Conservation (phyloP, 2,797 vertebrate species). For the Huso huso region DNA sequence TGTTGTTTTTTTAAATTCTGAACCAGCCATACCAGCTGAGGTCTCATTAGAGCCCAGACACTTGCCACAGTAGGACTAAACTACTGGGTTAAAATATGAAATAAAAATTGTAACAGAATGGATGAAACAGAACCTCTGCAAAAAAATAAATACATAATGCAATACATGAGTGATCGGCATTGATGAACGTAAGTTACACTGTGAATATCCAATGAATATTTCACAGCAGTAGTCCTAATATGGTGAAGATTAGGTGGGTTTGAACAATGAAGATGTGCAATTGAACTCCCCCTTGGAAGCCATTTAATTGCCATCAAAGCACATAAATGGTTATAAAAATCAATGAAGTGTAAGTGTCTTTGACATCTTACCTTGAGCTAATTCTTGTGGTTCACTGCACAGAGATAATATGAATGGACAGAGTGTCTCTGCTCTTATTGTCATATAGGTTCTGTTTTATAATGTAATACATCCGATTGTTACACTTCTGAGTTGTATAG, state of each 20-base stretch:
- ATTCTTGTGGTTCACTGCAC: background rate
- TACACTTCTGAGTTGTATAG: too few relatives aligned
- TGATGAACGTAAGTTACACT: background rate
- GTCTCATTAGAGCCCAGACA: background rate
- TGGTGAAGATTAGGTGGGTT: background rate
- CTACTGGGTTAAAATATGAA: background rate
- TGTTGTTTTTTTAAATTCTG: background rate
- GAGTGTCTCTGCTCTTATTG: too few relatives aligned
- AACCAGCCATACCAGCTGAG: background rate
- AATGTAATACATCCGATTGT: too few relatives aligned
- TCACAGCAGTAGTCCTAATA: background rate
- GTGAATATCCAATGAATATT: background rate
- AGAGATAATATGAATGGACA: background rate
- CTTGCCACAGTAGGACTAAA: background rate
- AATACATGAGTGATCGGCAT: background rate
- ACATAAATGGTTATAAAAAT: conserved; percentile 1
- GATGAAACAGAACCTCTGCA: background rate
- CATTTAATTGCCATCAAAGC: background rate
- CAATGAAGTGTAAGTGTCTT: background rate
- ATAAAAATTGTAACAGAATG: background rate
- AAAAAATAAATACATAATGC: background rate
- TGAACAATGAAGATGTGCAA: background rate
- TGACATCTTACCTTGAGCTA: background rate
- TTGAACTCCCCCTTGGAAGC: background rate
- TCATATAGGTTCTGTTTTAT: too few relatives aligned